Evolutionary conservation across 1,140 invertebrate species (phyloP).

Genomic region (Thrips palmi): DNA sequence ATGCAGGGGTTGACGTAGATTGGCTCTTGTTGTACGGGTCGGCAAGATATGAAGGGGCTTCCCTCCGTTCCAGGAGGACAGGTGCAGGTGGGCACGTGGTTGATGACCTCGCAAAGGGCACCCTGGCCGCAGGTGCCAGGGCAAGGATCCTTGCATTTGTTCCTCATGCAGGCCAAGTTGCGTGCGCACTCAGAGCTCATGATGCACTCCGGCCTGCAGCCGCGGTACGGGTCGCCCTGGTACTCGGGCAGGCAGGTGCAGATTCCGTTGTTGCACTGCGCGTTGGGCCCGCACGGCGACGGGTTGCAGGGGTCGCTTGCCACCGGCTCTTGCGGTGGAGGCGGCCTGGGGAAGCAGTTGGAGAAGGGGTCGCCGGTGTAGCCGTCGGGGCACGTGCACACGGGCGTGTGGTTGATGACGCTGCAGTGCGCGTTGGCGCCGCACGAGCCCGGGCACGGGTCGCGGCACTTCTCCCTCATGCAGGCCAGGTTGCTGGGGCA

Average conservation of each 20-base stretch:
- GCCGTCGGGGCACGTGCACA: constrained; percentile 33
- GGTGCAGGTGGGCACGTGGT: constrained; percentile 29
- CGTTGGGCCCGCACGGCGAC: constrained; percentile 37
- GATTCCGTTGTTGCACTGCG: constrained; percentile 31
- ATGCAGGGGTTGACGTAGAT: constrained; percentile 24
- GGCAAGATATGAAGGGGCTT: constrained; percentile 25
- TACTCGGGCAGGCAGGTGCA: constrained; percentile 31
- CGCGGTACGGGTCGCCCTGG: constrained; percentile 32
- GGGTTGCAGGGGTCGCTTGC: constrained; percentile 25
- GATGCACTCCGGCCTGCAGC: constrained; percentile 27
- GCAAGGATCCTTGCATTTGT: constrained; percentile 33
- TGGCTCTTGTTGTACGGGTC: constrained; percentile 21
- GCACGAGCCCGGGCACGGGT: constrained; percentile 56
- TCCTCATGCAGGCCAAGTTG: constrained; percentile 27
- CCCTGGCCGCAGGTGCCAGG: constrained; percentile 29
- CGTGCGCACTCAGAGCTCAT: constrained; percentile 29
- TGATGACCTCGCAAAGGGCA: constrained; percentile 28
- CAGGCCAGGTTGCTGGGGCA: constrained; percentile 50
- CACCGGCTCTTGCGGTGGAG: constrained; percentile 17
- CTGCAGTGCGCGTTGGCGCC: constrained; percentile 38
- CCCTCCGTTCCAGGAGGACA: constrained; percentile 27
- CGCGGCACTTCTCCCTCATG: constrained; percentile 47
- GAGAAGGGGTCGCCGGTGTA: constrained; percentile 38
- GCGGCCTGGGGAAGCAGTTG: constrained; percentile 28
- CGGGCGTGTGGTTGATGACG: constrained; percentile 33